Percentiles rank a stretch among this genome's conserved stretches.
Conservation (phyloP, 2,113 vertebrate genomes). For the Octodon degus region DNA sequence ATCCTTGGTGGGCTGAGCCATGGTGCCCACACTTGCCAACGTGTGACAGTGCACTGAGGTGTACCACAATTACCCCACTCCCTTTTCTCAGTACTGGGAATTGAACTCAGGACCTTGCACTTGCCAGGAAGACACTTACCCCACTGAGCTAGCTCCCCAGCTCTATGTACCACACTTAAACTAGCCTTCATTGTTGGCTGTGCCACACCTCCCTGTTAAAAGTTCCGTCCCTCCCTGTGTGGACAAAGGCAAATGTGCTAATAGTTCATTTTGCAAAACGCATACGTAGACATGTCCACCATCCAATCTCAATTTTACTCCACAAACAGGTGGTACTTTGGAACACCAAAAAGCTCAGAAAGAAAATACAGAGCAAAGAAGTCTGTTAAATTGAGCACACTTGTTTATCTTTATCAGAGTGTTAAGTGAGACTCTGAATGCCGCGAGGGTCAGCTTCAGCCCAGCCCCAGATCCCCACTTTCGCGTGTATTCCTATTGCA, state of each 20-base stretch:
- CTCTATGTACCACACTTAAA: accelerated
- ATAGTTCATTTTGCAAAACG: background rate
- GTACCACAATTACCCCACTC: no score
- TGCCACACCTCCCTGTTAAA: accelerated
- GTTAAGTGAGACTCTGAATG: background rate
- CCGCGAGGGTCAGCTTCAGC: no score
- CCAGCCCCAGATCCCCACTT: background rate
- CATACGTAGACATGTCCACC: background rate
- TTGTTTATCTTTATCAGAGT: background rate
- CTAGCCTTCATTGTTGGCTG: accelerated
- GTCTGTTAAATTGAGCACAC: background rate
- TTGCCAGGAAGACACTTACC: no score
- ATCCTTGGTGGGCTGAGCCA: accelerated
- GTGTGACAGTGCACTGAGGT: background rate
- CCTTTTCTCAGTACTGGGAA: no score
- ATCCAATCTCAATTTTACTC: background rate
- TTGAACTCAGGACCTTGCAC: no score
- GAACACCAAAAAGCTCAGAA: background rate
- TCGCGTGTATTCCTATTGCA: background rate
- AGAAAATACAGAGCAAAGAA: background rate
- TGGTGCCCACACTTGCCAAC: background rate
- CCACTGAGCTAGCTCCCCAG: no score
- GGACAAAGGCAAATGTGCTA: background rate
- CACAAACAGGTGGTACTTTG: background rate
- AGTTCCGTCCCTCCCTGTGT: background rate